Base-by-base conservation (phyloP, 2,797 vertebrate genomes). In the Coendou prehensilis region DNA sequence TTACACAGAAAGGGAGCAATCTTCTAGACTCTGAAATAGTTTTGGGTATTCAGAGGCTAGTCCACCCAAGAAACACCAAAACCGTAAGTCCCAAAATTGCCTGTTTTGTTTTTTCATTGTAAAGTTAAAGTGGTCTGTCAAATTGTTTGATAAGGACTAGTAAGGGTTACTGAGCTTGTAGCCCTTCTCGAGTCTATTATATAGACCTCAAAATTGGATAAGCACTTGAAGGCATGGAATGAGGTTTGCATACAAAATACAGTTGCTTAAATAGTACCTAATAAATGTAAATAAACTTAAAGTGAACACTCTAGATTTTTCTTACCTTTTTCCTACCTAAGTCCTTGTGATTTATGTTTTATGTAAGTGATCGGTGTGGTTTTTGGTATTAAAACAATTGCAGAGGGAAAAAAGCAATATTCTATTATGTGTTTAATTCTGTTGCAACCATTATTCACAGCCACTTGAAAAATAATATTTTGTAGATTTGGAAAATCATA, bases 401-500 rank as follows among this genome's bases (percentile, higher is more conserved):
- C 33, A 28, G 11, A 56, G 54, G 45, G n/a, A 3, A 64, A 47
- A 79, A 15, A 73, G 0, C 2, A 37, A 13, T 88, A 41, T 57
- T 76, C 45, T 47, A 17, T 75, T 54, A 69, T 75, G 26, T 59
- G 87, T 71, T 89, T 92, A 54, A 92, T 89, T 94, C 37, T 69
- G 71, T 52, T 59, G 13, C 4, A 89, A 41, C 23, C n/a, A 47
- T 89, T 84, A 76, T 91, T 94, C 63, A 80, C 2, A 93, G 7
- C 59, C 26, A 71, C 37, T 84, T 96, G 52, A 45, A 96, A 91
- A 76, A 50, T 57, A 50, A 56, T 67, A 33, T 57, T 81, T 89
- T 61, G 30, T 87, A 64, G 81, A 81, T 85, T 92, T 64, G 47
- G 47, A 78, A 96, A 84, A 57, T 93, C 37, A 87, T 41, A 75